These are phyloP conservation scores for Chironex yamaguchii DNA, from an alignment of 30 jellyfish, hydroid and myxozoan species.

Conservation along the genomic window DNA sequence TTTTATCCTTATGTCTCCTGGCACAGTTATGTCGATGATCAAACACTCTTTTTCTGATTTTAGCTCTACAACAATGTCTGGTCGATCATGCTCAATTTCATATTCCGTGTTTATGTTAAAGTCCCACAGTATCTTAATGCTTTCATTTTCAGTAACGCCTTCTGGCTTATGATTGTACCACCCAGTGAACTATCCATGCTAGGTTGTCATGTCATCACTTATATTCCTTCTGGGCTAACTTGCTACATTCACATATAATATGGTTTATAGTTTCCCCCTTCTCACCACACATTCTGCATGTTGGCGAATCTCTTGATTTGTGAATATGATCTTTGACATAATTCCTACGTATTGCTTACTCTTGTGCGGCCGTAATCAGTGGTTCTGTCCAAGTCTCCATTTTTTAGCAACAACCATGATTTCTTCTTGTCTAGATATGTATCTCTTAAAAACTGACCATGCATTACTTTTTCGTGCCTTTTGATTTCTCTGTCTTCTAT, in stretches of 20 bases:
- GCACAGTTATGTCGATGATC: constrained; percentile 44
- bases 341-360: background rate
- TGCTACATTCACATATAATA: constrained; percentile 54
- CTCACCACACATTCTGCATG: constrained; percentile 1
- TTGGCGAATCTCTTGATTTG: background rate
- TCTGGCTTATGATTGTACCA: constrained; percentile 38
- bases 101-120: constrained; percentile 13
- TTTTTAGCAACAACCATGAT: constrained; percentile 43
- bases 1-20: constrained; percentile 31
- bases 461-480: constrained; percentile 41
- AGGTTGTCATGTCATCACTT: constrained; percentile 47
- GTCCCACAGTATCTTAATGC: constrained; percentile 46
- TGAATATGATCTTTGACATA: background rate
- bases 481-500: background rate
- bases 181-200: constrained; percentile 49
- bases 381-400: constrained; percentile 35
- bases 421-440: constrained; percentile 19
- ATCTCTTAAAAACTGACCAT: constrained; percentile 29
- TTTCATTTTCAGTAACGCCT: constrained; percentile 13
- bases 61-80: constrained; percentile 23
- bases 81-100: constrained; percentile 34
- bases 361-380: background rate
- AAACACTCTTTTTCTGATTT: constrained; percentile 15
- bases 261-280: background rate
- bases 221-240: constrained; percentile 43